Percentiles rank a stretch among this genome's conserved stretches.
phyloP scores from a whole-genome alignment of 1,140 invertebrate genomes.

The Anastrepha ludens region DNA sequence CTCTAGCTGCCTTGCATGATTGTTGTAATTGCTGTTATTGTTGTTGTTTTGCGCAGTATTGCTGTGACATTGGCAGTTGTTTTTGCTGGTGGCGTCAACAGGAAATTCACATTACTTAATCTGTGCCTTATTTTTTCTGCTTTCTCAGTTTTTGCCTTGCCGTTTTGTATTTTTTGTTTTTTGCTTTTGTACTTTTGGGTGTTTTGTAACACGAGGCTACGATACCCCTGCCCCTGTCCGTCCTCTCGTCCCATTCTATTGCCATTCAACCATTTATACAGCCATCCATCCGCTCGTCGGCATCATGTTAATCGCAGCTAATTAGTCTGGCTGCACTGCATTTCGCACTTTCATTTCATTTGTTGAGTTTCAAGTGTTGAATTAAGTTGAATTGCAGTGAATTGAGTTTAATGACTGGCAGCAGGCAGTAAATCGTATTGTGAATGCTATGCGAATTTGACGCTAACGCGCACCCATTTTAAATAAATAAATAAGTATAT shows the following conservation, averaged over 20 bases:
- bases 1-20: no score
- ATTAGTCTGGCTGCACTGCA: constrained; percentile 45
- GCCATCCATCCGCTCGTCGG: background rate
- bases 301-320: constrained; percentile 45
- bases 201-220: constrained; percentile 44
- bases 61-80: background rate
- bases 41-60: background rate
- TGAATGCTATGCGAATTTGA: background rate
- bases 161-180: background rate
- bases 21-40: background rate
- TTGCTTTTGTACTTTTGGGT: background rate
- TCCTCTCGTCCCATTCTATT: background rate
- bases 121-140: constrained; percentile 2
- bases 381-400: constrained; percentile 46
- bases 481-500: background rate
- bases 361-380: constrained; percentile 53
- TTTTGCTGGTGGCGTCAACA: constrained; percentile 26
- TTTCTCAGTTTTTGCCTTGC: background rate
- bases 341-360: constrained; percentile 50
- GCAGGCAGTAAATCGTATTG: background rate
- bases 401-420: constrained; percentile 35
- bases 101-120: constrained; percentile 48
- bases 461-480: background rate
- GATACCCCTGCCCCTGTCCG: background rate
- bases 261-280: background rate